Evolutionary conservation across 2,797 vertebrate species (phyloP), one percentile per base, ranked within the genome.

Genomic region (Lophotriccus pileatus): DNA sequence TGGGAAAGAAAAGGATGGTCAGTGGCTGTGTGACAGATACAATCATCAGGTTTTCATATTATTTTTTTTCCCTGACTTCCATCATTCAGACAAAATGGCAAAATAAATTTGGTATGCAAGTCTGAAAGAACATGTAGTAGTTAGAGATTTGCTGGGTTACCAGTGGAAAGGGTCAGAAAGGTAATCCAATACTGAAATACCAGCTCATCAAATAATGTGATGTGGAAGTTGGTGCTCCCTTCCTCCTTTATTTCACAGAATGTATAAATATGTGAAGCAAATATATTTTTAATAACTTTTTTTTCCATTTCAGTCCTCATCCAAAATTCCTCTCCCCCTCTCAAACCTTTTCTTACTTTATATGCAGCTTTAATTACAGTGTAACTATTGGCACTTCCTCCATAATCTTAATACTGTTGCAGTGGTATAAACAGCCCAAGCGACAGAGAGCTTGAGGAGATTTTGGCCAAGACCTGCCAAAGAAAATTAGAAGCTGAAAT

Each of bases 301-400:
- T 55, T 64, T 76, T 20, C 12, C 27, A 76, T 86, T 88, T 78
- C 44, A 74, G 12, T 64, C 81, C 8, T 74, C 39, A 80, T 43
- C 19, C 64, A 63, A 86, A 39, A 22, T 44, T 52, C 43, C 28
- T 52, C 52, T 37, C 32, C 56, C 30, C 11, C 5, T 67, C 49
- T 44, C 8, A 34, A 78, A 72, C 14, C 3, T 88, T 63, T 74
- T 32, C 20, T 63, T 55, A 74, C 49, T 88, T 60, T 60, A 47
- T 24, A 63, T 49, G 19, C 69, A 75, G n/a, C 52, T 84, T 77
- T 81, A 88, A 84, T 70, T 84, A 70, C 37, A 83, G 64, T 47
- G 39, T 11, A 43, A 59, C 60, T 67, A 52, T 12, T 75, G 62
- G 23, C 23, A 47, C 12, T 60, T 86, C 32, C 25, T 84, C 20